Conservation (phyloP, 2,888 invertebrate species). For the Creontiades dilutus region DNA sequence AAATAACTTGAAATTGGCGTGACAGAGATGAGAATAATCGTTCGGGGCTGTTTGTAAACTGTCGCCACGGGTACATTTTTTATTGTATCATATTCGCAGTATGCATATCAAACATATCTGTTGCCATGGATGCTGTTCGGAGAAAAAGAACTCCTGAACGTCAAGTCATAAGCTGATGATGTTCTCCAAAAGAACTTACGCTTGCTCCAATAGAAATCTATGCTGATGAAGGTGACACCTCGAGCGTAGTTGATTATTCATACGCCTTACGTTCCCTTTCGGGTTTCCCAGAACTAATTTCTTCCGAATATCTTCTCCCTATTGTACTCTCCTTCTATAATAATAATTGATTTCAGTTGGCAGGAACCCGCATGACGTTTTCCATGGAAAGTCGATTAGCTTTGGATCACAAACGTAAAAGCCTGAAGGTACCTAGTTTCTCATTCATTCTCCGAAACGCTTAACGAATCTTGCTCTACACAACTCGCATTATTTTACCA, state of each 20-base stretch:
- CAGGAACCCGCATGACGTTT: neutral
- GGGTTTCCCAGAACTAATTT: conserved; percentile 5
- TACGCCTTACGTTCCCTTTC: neutral
- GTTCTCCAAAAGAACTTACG: too few relatives aligned
- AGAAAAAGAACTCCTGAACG: too few relatives aligned
- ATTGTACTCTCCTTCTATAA: neutral
- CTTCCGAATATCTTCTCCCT: neutral
- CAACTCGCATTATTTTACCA: conserved; percentile 19
- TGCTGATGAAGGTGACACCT: too few relatives aligned
- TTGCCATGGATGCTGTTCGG: too few relatives aligned
- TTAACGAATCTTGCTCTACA: conserved; percentile 19
- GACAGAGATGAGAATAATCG: too few relatives aligned
- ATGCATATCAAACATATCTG: too few relatives aligned
- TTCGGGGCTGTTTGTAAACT: too few relatives aligned
- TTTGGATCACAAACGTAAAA: conserved; percentile 17
- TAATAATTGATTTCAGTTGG: neutral
- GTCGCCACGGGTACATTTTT: too few relatives aligned
- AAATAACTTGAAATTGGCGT: too few relatives aligned
- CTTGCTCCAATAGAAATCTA: too few relatives aligned
- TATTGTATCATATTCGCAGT: too few relatives aligned
- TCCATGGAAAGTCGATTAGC: conserved; percentile 9
- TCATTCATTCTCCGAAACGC: conserved; percentile 4
- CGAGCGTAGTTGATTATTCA: neutral
- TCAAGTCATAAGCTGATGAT: too few relatives aligned
- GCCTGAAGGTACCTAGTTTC: neutral